Evolutionary conservation across 1,140 invertebrate genomes (phyloP).

Genomic region (Drosophila dunni): DNA sequence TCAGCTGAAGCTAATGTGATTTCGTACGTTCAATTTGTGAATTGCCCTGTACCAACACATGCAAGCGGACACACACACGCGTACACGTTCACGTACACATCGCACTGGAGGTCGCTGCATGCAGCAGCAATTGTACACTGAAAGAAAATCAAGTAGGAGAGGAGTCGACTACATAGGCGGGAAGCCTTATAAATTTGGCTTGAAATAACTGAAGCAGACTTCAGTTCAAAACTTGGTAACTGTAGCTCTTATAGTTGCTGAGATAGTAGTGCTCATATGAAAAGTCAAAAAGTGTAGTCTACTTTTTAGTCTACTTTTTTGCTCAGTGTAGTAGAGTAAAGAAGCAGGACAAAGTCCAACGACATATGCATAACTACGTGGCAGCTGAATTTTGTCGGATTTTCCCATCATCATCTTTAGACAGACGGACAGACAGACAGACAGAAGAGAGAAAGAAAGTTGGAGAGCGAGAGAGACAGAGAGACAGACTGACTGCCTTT

Average conservation of each 20-base stretch:
- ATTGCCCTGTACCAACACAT: conserved; percentile 54
- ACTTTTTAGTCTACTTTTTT: too few relatives aligned
- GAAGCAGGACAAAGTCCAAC: conserved; percentile 2
- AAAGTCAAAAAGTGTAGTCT: too few relatives aligned
- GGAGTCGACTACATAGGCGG: too few relatives aligned
- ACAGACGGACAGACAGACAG: background rate
- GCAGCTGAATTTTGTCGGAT: conserved; percentile 69
- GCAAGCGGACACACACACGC: conserved; percentile 45
- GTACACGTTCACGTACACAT: conserved; percentile 2
- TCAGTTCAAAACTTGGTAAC: too few relatives aligned
- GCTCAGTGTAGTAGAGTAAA: conserved; percentile 4
- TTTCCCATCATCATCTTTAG: conserved; percentile 16
- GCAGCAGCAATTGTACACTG: background rate
- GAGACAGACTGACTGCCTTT: conserved; percentile 33
- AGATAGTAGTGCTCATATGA: too few relatives aligned
- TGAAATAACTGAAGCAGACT: too few relatives aligned
- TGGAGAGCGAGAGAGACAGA: background rate
- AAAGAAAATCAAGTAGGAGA: too few relatives aligned
- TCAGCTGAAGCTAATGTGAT: conserved; percentile 67
- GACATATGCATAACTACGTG: conserved; percentile 80
- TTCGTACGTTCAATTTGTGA: conserved; percentile 80
- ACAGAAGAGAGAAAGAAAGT: background rate
- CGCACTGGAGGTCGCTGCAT: conserved; percentile 4
- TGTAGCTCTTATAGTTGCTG: too few relatives aligned
- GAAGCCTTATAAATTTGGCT: too few relatives aligned